phyloP scores from a whole-genome alignment of 1,140 invertebrate species.

The Drosophila nebulosa region DNA sequence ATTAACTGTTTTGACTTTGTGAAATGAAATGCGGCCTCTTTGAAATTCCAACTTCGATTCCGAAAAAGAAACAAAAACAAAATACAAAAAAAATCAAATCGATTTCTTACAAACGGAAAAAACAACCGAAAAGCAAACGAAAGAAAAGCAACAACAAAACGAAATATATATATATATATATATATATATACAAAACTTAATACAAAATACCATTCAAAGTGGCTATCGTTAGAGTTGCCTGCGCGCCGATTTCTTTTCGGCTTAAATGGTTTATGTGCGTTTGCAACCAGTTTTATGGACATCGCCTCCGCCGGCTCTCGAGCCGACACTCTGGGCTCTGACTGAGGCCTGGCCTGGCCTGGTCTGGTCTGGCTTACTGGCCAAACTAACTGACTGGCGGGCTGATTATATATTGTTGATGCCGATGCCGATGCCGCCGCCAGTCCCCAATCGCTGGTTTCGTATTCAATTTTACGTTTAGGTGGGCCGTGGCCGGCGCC shows the following conservation, averaged over 20 bases:
- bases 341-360: no score
- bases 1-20: constrained; percentile 81
- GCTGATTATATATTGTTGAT: constrained; percentile 52
- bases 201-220: constrained; percentile 61
- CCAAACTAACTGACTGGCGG: constrained; percentile 20
- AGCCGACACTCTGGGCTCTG: background rate
- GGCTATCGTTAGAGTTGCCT: constrained; percentile 54
- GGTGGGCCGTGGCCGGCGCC: constrained; percentile 71
- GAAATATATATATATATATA: background rate
- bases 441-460: constrained; percentile 10
- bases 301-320: constrained; percentile 43
- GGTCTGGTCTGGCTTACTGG: no score
- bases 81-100: constrained; percentile 37
- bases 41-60: constrained; percentile 62
- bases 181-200: background rate
- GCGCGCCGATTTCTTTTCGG: constrained; percentile 72
- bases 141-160: constrained; percentile 21
- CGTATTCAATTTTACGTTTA: constrained; percentile 63
- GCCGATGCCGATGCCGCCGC: constrained; percentile 23
- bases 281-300: constrained; percentile 72
- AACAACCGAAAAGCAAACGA: constrained; percentile 7
- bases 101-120: constrained; percentile 54
- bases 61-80: constrained; percentile 15
- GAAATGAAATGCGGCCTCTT: constrained; percentile 78
- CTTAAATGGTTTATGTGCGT: constrained; percentile 78